A percentile compares a stretch with the other conserved stretches of the same genome.
These are phyloP conservation scores for Argopecten irradians DNA, from an alignment of 1,140 invertebrate species.

Conservation along the genomic window DNA sequence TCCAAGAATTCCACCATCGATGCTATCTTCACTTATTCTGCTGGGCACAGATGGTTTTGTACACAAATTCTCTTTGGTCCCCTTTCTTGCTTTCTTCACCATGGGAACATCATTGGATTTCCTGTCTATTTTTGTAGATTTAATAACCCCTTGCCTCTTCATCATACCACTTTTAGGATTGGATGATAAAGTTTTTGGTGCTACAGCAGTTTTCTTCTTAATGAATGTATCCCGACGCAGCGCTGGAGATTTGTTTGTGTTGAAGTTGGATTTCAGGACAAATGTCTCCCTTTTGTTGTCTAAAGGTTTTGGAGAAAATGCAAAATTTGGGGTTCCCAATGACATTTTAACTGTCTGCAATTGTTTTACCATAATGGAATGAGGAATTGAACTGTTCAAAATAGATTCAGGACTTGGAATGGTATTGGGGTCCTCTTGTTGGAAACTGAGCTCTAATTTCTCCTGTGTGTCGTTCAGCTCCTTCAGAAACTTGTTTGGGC, in stretches of 20 bases:
- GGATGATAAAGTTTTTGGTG: neutral
- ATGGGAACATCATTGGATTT: neutral
- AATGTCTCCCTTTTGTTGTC: slow-evolving; percentile 16
- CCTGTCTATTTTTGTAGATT: neutral
- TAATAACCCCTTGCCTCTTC: neutral
- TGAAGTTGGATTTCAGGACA: neutral
- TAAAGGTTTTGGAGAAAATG: neutral
- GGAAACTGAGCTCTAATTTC: slow-evolving; percentile 12
- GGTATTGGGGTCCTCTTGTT: neutral
- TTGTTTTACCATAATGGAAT: slow-evolving; percentile 60
- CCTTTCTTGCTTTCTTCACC: neutral
- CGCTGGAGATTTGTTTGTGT: neutral
- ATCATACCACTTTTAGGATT: neutral
- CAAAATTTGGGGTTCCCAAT: slow-evolving; percentile 31
- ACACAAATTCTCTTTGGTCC: neutral
- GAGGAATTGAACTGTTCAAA: slow-evolving; percentile 61
- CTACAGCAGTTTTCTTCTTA: neutral
- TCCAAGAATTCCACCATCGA: neutral
- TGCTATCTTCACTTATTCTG: neutral
- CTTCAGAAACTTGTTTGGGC: slow-evolving; percentile 64
- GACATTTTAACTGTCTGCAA: slow-evolving; percentile 54
- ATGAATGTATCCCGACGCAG: neutral
- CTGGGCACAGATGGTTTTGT: neutral
- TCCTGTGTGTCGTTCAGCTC: slow-evolving; percentile 53
- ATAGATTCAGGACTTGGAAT: slow-evolving; percentile 60